Conservation (phyloP, 2,797 vertebrate species). For the Acipenser ruthenus region DNA sequence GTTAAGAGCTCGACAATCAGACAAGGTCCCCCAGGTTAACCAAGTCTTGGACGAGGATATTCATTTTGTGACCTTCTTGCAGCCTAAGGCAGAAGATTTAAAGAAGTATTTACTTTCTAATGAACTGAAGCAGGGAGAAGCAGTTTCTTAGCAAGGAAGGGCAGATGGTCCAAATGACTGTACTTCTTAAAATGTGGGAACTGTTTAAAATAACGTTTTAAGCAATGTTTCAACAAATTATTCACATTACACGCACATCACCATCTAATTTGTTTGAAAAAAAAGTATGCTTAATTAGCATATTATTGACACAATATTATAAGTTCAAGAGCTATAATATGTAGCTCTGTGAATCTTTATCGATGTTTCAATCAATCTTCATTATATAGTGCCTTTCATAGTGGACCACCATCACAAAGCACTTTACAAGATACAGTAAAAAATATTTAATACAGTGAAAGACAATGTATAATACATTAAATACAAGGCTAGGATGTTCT, state of each 20-base stretch:
- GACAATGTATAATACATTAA: too few species aligned
- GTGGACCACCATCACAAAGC: too few species aligned
- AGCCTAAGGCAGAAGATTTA: constrained; percentile 27
- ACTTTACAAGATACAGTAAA: too few species aligned
- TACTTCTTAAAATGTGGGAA: constrained; percentile 2
- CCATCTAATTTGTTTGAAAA: constrained; percentile 1
- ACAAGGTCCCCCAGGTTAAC: constrained; percentile 50
- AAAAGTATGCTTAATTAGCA: too few species aligned
- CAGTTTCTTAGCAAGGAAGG: constrained; percentile 22
- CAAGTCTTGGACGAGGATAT: constrained; percentile 24
- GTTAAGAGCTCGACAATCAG: constrained; percentile 19
- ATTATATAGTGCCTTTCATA: too few species aligned
- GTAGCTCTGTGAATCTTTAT: too few species aligned
- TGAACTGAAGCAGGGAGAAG: constrained; percentile 16
- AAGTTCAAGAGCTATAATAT: too few species aligned
- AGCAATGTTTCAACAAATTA: constrained; percentile 11
- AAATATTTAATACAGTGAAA: too few species aligned
- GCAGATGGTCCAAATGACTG: constrained; percentile 18
- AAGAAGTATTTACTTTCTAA: constrained; percentile 30
- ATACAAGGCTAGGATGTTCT: too few species aligned
- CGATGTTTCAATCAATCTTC: too few species aligned
- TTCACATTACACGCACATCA: neutral
- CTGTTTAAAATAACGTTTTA: constrained; percentile 18
- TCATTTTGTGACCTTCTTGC: constrained; percentile 22
- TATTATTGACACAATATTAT: too few species aligned